Percentiles rank a stretch among this genome's conserved stretches.
phyloP scores from a whole-genome alignment of 2,888 invertebrate genomes.

The Ectropis crepuscularia region DNA sequence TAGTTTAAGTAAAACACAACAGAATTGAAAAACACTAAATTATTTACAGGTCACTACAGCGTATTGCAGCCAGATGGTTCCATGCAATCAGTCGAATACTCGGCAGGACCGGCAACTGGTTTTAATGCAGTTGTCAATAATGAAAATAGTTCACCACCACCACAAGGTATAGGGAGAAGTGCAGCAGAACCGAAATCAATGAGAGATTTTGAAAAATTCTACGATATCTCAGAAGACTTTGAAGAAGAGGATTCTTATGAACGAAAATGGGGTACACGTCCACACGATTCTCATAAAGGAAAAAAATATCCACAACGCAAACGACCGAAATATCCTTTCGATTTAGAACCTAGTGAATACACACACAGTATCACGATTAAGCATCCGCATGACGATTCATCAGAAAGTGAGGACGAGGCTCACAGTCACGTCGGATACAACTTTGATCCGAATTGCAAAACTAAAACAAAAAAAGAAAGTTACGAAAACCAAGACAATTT shows the following conservation, averaged over 20 bases:
- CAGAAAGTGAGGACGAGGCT: constrained; percentile 56
- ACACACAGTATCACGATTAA: constrained; percentile 73
- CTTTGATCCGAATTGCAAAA: constrained; percentile 73
- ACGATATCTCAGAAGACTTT: constrained; percentile 67
- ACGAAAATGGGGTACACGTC: constrained; percentile 60
- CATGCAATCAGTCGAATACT: constrained; percentile 85
- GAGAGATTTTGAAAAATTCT: constrained; percentile 69
- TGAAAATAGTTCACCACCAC: constrained; percentile 58
- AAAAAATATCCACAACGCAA: constrained; percentile 52
- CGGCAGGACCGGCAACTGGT: constrained; percentile 83
- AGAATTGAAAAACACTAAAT: too few relatives aligned
- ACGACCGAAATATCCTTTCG: constrained; percentile 62
- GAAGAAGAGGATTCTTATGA: constrained; percentile 61
- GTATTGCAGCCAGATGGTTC: constrained; percentile 88
- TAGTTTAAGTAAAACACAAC: too few relatives aligned
- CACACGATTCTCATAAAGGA: constrained; percentile 63
- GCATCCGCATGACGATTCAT: constrained; percentile 66
- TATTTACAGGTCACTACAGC: constrained; percentile 85
- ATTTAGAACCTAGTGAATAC: constrained; percentile 72
- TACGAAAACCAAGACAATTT: constrained; percentile 52
- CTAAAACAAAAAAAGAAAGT: constrained; percentile 67
- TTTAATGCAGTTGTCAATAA: constrained; percentile 85
- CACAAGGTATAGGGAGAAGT: constrained; percentile 45
- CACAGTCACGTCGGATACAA: constrained; percentile 70
- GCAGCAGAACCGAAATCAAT: constrained; percentile 65